These are phyloP conservation scores for Hyperoplus immaculatus DNA, from an alignment of 2,797 vertebrate genomes.

Conservation along the genomic window DNA sequence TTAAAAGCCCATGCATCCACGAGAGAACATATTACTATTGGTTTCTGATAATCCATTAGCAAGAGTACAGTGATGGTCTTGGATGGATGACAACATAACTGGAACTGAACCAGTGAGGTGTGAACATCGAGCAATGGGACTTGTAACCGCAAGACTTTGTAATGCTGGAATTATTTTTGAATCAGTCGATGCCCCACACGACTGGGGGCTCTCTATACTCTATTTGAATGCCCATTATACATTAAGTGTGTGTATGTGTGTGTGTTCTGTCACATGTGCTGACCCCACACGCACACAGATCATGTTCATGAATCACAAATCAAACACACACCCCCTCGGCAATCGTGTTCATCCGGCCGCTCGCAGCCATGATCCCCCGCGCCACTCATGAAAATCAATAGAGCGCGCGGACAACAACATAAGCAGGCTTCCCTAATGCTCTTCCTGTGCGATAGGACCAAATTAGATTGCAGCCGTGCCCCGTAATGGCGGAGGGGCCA, in stretches of 20 bases:
- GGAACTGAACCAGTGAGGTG: slow-evolving; percentile 40
- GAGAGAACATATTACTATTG: slow-evolving; percentile 47
- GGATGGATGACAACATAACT: slow-evolving; percentile 49
- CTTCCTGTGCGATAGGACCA: slow-evolving; percentile 84
- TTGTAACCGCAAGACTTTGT: slow-evolving; percentile 19
- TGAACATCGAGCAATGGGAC: slow-evolving; percentile 35
- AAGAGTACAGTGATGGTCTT: slow-evolving; percentile 29
- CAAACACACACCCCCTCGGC: slow-evolving; percentile 29
- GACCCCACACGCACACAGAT: slow-evolving; percentile 46
- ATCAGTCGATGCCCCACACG: slow-evolving; percentile 20
- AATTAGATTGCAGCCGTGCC: slow-evolving; percentile 86
- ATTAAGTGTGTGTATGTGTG: slow-evolving; percentile 10
- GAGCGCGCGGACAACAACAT: slow-evolving; percentile 83
- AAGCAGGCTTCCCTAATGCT: slow-evolving; percentile 75
- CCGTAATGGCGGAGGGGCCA: slow-evolving; percentile 79
- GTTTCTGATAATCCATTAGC: slow-evolving; percentile 67
- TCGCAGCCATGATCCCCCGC: slow-evolving; percentile 61
- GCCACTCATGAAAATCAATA: slow-evolving; percentile 81
- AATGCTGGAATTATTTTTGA: slow-evolving; percentile 41
- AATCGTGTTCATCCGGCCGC: slow-evolving; percentile 68
- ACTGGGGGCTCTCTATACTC: slow-evolving; percentile 9
- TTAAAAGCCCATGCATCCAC: slow-evolving; percentile 34
- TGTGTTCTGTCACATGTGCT: slow-evolving; percentile 19
- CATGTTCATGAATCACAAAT: slow-evolving; percentile 55
- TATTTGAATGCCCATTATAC: slow-evolving; percentile 27